These are phyloP conservation scores for Philantomba maxwellii DNA, from an alignment of 2,113 vertebrate genomes.

Conservation along the genomic window DNA sequence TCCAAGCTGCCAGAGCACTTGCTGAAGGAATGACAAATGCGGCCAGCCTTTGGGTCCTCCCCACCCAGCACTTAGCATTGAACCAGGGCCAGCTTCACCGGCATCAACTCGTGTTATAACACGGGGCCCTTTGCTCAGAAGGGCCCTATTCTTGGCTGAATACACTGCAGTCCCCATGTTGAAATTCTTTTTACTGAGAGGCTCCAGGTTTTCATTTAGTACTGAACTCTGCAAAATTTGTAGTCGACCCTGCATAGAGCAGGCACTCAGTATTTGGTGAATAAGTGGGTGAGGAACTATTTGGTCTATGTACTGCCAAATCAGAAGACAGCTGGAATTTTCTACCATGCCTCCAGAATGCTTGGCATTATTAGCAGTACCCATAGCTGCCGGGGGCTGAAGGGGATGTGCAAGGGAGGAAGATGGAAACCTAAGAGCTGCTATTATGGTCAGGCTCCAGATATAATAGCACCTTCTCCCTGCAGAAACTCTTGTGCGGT, in stretches of 20 bases:
- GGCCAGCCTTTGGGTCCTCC: too few species aligned
- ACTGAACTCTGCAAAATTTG: neutral
- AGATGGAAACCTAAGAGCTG: neutral
- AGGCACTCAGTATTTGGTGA: neutral
- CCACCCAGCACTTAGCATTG: too few species aligned
- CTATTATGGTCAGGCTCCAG: neutral
- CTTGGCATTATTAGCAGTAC: neutral
- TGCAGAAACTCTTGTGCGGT: neutral
- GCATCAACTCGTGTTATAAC: rapidly evolving
- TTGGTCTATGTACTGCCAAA: neutral
- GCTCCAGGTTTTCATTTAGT: neutral
- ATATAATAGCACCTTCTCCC: neutral
- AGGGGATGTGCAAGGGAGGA: neutral
- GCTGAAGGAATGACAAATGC: neutral
- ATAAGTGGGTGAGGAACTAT: neutral
- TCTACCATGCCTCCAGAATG: neutral
- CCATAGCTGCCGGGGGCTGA: neutral
- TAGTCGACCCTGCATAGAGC: neutral
- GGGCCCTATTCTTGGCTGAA: neutral
- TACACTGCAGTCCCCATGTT: neutral
- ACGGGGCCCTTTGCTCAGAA: neutral
- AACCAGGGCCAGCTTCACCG: neutral
- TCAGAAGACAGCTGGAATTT: neutral
- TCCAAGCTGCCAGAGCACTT: neutral
- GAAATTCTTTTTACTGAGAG: neutral